Evolutionary conservation across 2,797 vertebrate genomes (phyloP).

Genomic region (Botia kubotai): DNA sequence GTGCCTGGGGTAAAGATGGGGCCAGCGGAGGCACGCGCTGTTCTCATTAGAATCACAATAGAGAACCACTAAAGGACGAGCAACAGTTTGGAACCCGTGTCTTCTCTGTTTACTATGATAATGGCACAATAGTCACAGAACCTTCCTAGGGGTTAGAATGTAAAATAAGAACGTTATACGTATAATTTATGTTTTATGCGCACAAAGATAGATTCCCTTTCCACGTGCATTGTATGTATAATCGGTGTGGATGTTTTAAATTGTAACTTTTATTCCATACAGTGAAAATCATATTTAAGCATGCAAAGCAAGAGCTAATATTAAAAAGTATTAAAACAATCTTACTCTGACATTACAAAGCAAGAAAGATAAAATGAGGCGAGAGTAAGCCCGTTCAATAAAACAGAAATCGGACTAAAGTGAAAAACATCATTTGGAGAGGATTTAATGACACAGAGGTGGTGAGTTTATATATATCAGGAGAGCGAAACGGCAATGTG

Average conservation of each 20-base stretch:
- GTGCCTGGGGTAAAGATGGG: constrained; percentile 65
- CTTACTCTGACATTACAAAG: too few species aligned
- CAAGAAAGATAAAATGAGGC: too few species aligned
- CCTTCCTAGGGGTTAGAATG: background rate
- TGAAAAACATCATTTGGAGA: background rate
- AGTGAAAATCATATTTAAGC: too few species aligned
- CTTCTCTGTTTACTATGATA: constrained; percentile 1
- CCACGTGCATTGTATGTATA: too few species aligned
- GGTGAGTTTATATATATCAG: background rate
- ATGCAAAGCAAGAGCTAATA: too few species aligned
- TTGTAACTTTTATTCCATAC: too few species aligned
- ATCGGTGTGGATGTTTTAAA: too few species aligned
- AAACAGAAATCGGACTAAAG: background rate
- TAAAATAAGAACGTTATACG: too few species aligned
- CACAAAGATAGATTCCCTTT: too few species aligned
- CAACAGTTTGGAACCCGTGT: constrained; percentile 69
- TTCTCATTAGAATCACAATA: constrained; percentile 74
- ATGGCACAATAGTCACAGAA: background rate
- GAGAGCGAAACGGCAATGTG: constrained; percentile 14
- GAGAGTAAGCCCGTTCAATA: background rate
- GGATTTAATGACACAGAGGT: background rate
- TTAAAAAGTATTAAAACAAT: too few species aligned
- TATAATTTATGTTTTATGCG: too few species aligned
- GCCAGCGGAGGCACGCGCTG: constrained; percentile 75
- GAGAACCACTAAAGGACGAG: constrained; percentile 59